Conservation (phyloP, 2,113 vertebrate genomes). For the Gobiocypris rarus region DNA sequence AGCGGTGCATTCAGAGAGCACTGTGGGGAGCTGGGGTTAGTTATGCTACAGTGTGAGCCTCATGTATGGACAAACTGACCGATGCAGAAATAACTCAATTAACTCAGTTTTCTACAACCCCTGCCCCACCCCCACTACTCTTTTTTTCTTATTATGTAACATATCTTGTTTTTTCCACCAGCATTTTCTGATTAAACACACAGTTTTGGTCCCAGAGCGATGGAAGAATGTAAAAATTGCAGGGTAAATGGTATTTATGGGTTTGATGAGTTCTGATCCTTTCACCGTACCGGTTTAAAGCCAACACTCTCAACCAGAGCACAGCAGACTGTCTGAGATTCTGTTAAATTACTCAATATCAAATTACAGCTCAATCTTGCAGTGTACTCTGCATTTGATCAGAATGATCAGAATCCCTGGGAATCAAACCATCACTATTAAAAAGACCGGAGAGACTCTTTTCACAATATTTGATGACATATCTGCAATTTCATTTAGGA, state of each 20-base stretch:
- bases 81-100: background rate
- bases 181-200: background rate
- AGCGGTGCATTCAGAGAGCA: background rate
- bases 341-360: constrained; percentile 40
- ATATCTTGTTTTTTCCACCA: constrained; percentile 10
- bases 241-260: constrained; percentile 34
- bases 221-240: constrained; percentile 29
- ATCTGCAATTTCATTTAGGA: background rate
- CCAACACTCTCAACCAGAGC: constrained; percentile 21
- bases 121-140: too few relatives aligned
- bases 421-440: background rate
- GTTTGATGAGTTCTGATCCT: constrained; percentile 13
- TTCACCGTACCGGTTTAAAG: constrained; percentile 28
- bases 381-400: background rate
- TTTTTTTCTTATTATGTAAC: background rate
- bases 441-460: background rate
- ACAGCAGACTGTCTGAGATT: background rate
- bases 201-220: constrained; percentile 1
- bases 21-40: background rate
- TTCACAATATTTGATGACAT: background rate
- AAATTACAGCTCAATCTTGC: constrained; percentile 5
- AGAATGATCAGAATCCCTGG: background rate
- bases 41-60: background rate
- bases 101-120: background rate
- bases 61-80: background rate